Evolutionary conservation across 2,888 invertebrate species (phyloP).

Genomic region (Rhodophaea formosa): DNA sequence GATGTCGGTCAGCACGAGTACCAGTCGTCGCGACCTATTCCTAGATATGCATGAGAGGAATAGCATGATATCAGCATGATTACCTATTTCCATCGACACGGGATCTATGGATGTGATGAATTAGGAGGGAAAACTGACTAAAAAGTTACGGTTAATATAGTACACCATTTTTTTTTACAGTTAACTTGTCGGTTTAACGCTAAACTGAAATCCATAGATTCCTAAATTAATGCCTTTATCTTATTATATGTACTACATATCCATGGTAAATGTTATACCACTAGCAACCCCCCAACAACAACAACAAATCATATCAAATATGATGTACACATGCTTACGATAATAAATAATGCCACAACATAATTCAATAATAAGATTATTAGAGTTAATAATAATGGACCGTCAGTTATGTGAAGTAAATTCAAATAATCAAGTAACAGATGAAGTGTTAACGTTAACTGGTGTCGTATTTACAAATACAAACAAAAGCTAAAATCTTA

Average conservation of each 20-base stretch:
- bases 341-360: conserved; percentile 30
- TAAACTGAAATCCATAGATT: background rate
- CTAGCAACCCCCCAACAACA: conserved; percentile 43
- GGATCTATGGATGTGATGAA: background rate
- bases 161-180: background rate
- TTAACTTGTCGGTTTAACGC: background rate
- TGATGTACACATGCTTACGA: conserved; percentile 32
- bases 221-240: conserved; percentile 4
- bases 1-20: conserved; percentile 68
- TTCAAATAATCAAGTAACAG: conserved; percentile 44
- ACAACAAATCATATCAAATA: conserved; percentile 40
- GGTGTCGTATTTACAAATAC: conserved; percentile 45
- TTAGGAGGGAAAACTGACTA: background rate
- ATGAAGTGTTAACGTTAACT: conserved; percentile 49
- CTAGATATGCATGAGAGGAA: conserved; percentile 57
- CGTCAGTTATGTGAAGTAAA: conserved; percentile 31
- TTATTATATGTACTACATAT: conserved; percentile 39
- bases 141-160: too few relatives aligned
- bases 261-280: conserved; percentile 47
- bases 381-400: conserved; percentile 30
- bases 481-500: conserved; percentile 58
- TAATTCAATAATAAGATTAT: conserved; percentile 29
- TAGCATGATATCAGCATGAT: conserved; percentile 63
- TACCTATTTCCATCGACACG: conserved; percentile 36
- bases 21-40: conserved; percentile 50